Percentiles rank a stretch among this genome's conserved stretches.
phyloP scores from a whole-genome alignment of 2,888 invertebrate species.

The Leptinotarsa rubiginosa region DNA sequence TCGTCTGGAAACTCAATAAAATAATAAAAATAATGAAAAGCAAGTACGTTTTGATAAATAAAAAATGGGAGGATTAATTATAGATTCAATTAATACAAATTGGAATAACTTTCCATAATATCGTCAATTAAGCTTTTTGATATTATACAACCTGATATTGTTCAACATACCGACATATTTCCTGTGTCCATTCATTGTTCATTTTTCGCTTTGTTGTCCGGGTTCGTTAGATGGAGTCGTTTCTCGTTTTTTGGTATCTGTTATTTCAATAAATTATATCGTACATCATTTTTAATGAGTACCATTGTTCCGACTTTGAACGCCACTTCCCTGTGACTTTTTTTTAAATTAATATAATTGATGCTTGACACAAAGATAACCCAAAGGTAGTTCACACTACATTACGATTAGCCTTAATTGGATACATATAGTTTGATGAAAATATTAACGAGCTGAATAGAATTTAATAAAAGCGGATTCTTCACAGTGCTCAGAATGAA shows the following conservation, averaged over 20 bases:
- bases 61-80: too few relatives aligned
- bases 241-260: not conserved
- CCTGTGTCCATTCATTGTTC: conserved; percentile 13
- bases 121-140: not conserved
- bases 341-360: conserved; percentile 42
- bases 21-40: too few relatives aligned
- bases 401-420: conserved; percentile 50
- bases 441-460: conserved; percentile 47
- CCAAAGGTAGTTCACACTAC: conserved; percentile 53
- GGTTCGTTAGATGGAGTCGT: not conserved
- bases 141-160: not conserved
- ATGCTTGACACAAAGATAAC: conserved; percentile 43
- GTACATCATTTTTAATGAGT: conserved; percentile 14
- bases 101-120: not conserved
- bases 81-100: too few relatives aligned
- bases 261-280: conserved; percentile 10
- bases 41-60: too few relatives aligned
- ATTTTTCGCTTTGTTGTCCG: conserved; percentile 1
- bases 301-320: not conserved
- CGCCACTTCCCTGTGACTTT: conserved; percentile 44
- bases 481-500: conserved; percentile 48
- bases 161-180: not conserved
- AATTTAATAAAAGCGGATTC: conserved; percentile 41
- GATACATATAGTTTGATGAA: conserved; percentile 51
- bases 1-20: too few relatives aligned